phyloP scores from a whole-genome alignment of 2,888 invertebrate genomes.

The Drosophila melanocephala region DNA sequence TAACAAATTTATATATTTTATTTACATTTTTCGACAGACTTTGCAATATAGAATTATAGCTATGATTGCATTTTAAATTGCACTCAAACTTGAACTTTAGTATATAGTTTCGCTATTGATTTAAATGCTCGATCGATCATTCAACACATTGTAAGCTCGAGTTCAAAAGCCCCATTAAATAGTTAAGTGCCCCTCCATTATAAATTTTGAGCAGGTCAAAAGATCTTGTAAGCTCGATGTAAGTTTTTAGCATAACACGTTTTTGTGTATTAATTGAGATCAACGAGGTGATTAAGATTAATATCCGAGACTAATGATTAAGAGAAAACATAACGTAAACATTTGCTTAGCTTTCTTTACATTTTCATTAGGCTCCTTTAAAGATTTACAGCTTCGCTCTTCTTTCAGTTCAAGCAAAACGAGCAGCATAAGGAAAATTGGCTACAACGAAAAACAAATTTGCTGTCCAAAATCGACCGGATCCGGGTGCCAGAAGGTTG shows the following conservation, averaged over 20 bases:
- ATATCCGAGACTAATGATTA: not conserved
- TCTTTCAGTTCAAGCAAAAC: not conserved
- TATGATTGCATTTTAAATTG: not conserved
- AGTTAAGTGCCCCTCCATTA: not conserved
- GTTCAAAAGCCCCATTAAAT: conserved; percentile 31
- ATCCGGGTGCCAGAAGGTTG: conserved; percentile 36
- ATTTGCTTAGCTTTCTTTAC: not conserved
- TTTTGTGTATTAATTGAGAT: not conserved
- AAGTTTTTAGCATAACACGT: conserved; percentile 23
- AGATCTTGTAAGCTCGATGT: conserved; percentile 15
- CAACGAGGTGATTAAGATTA: not conserved
- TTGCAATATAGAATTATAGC: not conserved
- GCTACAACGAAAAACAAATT: conserved; percentile 30
- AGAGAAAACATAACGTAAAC: not conserved
- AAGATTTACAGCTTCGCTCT: not conserved
- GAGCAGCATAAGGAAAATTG: conserved; percentile 36
- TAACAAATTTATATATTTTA: not conserved
- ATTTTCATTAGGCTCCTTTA: not conserved
- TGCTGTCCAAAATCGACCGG: conserved; percentile 13
- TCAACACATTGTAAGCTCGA: not conserved
- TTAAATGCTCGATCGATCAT: not conserved
- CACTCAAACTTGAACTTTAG: too few relatives aligned
- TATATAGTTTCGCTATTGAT: not conserved
- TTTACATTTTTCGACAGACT: too few relatives aligned
- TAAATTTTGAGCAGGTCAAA: not conserved